These are phyloP conservation scores for Aurelia aurita DNA, from an alignment of 30 jellyfish, hydroid and myxozoan genomes.

Conservation along the genomic window DNA sequence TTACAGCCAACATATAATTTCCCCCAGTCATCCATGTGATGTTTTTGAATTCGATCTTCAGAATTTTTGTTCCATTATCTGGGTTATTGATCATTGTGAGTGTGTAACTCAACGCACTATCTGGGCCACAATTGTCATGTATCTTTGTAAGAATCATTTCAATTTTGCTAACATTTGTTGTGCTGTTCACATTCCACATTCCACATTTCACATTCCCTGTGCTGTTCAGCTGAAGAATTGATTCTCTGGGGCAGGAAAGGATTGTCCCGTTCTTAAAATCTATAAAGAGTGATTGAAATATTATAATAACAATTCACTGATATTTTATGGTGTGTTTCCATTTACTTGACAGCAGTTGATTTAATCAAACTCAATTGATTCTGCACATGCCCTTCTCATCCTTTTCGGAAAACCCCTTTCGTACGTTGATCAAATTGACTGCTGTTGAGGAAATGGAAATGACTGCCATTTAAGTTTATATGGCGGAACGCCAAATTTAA, in stretches of 20 bases:
- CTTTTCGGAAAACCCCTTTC: too few species aligned
- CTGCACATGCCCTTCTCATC: too few species aligned
- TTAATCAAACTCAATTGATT: too few species aligned
- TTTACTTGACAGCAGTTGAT: too few species aligned
- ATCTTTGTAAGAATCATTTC: neutral
- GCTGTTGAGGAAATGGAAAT: too few species aligned
- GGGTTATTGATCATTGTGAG: too few species aligned
- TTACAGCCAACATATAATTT: neutral
- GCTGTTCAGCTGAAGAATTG: neutral
- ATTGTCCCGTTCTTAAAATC: neutral
- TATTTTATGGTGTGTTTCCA: too few species aligned
- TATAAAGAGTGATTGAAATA: neutral
- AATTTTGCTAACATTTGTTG: neutral
- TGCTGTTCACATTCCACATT: neutral
- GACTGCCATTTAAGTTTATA: too few species aligned
- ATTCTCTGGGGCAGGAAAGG: neutral
- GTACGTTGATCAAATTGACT: too few species aligned
- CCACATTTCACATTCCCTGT: neutral
- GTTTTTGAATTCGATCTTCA: neutral
- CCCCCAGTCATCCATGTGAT: constrained; percentile 22
- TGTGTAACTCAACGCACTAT: neutral
- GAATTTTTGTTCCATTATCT: neutral
- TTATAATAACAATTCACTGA: too few species aligned
- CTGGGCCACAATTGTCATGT: neutral
- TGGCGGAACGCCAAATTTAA: too few species aligned